Percentiles rank a stretch among this genome's conserved stretches.
phyloP scores from a whole-genome alignment of 2,113 vertebrate species.

The Columbina picui region DNA sequence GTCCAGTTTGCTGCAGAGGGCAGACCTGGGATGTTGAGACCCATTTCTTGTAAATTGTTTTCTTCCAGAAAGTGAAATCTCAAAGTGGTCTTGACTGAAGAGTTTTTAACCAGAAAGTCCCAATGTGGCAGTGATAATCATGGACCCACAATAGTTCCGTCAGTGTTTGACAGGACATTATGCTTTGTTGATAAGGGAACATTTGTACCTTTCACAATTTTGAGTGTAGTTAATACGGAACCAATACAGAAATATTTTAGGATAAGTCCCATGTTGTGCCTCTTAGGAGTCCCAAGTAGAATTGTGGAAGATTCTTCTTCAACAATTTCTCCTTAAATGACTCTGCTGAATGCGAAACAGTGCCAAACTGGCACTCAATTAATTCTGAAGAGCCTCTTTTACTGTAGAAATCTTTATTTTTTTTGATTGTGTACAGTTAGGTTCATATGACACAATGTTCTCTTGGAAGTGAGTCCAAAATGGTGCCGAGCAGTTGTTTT shows the following conservation, averaged over 20 bases:
- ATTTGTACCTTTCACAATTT: neutral
- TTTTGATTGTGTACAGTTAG: neutral
- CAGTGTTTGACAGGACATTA: neutral
- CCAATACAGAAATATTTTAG: neutral
- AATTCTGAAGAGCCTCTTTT: neutral
- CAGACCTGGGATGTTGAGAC: neutral
- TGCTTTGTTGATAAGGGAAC: neutral
- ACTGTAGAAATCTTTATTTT: neutral
- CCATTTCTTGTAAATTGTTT: neutral
- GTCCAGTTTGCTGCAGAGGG: neutral
- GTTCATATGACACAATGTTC: neutral
- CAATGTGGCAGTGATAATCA: rapidly evolving
- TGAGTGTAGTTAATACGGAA: neutral
- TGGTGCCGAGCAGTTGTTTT: neutral
- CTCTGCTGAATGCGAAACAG: neutral
- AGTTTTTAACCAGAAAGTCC: neutral
- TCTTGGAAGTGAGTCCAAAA: neutral
- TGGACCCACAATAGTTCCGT: neutral
- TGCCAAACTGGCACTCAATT: neutral
- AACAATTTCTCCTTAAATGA: neutral
- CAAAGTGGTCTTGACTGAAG: neutral
- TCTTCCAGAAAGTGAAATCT: neutral
- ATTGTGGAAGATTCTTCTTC: neutral
- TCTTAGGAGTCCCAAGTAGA: neutral
- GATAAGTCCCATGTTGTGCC: neutral